Percentiles rank a stretch among this genome's conserved stretches.
Evolutionary conservation across 2,888 invertebrate species (phyloP).

Genomic region (Tridacna gigas): DNA sequence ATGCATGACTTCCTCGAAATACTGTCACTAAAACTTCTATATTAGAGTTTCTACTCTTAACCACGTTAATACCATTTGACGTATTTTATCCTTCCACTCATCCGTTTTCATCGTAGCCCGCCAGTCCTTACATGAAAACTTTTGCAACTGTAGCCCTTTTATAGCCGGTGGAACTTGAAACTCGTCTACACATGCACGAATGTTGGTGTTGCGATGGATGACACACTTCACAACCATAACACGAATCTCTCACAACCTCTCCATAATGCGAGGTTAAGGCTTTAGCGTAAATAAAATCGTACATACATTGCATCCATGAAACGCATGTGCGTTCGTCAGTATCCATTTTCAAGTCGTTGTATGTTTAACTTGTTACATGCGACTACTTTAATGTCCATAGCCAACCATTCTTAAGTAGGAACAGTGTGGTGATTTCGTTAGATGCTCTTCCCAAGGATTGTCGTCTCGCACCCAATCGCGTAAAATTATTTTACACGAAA

Average conservation of each 20-base stretch:
- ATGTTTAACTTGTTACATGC: background rate
- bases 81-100: background rate
- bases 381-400: background rate
- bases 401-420: slow-evolving; percentile 1
- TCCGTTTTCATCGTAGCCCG: slow-evolving; percentile 8
- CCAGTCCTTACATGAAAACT: slow-evolving; percentile 1
- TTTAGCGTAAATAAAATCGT: background rate
- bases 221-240: background rate
- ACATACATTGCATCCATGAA: background rate
- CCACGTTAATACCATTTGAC: background rate
- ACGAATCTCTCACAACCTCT: background rate
- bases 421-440: background rate
- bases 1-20: background rate
- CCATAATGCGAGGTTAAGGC: background rate
- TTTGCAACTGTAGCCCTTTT: background rate
- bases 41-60: background rate
- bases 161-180: background rate
- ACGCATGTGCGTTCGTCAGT: background rate
- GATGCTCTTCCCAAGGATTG: background rate
- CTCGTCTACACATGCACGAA: slow-evolving; percentile 1
- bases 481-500: background rate
- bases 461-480: background rate
- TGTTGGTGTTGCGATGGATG: slow-evolving; percentile 7
- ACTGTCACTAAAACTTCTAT: background rate
- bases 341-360: background rate